These are phyloP conservation scores for Drosophila bunnanda DNA, from an alignment of 2,888 invertebrate species.

Conservation along the genomic window DNA sequence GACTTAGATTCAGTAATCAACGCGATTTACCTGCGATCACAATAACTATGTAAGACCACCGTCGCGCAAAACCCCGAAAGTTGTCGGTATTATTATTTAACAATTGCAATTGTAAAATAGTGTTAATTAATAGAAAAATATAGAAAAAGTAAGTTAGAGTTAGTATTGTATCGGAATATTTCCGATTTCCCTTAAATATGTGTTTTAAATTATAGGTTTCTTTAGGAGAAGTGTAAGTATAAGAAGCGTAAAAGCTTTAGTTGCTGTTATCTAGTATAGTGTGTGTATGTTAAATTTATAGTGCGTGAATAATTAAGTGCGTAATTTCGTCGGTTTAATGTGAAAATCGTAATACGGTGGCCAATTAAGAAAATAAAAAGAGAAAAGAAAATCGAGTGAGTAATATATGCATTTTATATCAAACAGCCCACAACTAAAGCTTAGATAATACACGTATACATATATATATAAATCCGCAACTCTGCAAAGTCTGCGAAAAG, in stretches of 20 bases:
- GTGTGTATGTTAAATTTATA: too few species aligned
- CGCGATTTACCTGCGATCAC: neutral
- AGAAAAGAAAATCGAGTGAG: too few species aligned
- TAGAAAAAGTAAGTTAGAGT: too few species aligned
- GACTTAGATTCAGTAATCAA: neutral
- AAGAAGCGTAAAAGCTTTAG: too few species aligned
- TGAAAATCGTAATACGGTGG: constrained; percentile 9
- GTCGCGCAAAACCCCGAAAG: neutral
- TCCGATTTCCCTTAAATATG: neutral
- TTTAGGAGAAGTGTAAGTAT: neutral
- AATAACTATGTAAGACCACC: neutral
- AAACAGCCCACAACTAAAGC: constrained; percentile 31
- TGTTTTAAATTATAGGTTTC: neutral
- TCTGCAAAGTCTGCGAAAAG: neutral
- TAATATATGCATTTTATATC: neutral
- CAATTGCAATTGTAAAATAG: too few species aligned
- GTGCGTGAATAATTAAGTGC: too few species aligned
- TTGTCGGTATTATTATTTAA: neutral
- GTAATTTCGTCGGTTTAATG: neutral
- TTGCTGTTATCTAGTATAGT: neutral
- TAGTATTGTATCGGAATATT: too few species aligned
- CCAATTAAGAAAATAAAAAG: neutral
- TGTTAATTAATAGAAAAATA: neutral
- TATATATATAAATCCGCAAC: constrained; percentile 49
- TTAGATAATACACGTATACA: neutral